Percentiles rank a stretch among this genome's conserved stretches.
Conservation (phyloP, 2,888 invertebrate species). For the Epistrophe grossulariae region DNA sequence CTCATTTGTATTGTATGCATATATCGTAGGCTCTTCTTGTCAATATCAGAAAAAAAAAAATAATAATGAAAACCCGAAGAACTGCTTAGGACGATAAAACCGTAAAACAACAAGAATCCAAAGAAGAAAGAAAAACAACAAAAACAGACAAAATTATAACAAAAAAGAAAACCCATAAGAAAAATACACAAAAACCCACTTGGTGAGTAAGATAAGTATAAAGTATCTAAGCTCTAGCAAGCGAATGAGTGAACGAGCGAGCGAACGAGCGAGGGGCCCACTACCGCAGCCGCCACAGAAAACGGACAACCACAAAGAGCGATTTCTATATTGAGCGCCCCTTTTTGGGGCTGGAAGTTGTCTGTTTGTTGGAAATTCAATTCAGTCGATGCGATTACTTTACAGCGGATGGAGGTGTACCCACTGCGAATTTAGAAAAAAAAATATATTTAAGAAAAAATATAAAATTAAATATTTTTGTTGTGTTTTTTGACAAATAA, state of each 20-base stretch:
- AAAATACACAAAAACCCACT: conserved; percentile 20
- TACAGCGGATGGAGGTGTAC: conserved; percentile 83
- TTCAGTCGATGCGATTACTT: conserved; percentile 85
- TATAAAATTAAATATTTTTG: conserved; percentile 75
- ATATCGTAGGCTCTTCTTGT: conserved; percentile 65
- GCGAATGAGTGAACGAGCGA: not conserved
- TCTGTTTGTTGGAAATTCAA: conserved; percentile 77
- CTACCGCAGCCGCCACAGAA: not conserved
- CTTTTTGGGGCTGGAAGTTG: conserved; percentile 74
- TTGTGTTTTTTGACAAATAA: conserved; percentile 45
- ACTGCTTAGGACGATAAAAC: conserved; percentile 37
- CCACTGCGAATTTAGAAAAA: conserved; percentile 76
- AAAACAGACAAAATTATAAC: conserved; percentile 25
- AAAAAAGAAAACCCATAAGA: conserved; percentile 36
- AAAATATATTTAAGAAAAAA: conserved; percentile 63
- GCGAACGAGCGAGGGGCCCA: not conserved
- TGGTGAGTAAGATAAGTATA: conserved; percentile 14
- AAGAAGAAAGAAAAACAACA: conserved; percentile 8
- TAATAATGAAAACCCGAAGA: conserved; percentile 42
- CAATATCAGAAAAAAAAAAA: conserved; percentile 20
- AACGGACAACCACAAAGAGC: conserved; percentile 17
- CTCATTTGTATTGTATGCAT: not conserved
- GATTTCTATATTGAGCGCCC: conserved; percentile 47
- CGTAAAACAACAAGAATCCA: conserved; percentile 26
- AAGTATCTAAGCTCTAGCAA: not conserved